Evolutionary conservation across 37 sponge, comb jelly and placozoan genomes (phyloP).

Genomic region (Ephydatia muelleri): DNA sequence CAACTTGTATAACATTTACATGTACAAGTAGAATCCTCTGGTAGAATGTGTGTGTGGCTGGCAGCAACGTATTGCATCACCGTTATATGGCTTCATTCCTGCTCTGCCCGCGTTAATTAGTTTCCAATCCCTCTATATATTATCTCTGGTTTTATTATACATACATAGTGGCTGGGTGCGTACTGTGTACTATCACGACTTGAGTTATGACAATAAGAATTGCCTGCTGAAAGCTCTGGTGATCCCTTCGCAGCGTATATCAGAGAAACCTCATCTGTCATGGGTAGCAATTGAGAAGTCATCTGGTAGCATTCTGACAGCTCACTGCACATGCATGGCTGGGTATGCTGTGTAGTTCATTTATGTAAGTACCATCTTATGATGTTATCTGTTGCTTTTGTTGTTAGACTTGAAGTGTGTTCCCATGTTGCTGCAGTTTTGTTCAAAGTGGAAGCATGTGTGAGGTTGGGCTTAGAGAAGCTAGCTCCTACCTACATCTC

Average conservation of each 20-base stretch:
- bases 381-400: no score
- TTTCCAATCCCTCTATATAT: no score
- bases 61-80: no score
- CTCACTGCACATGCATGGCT: conserved; percentile 27
- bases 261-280: not conserved
- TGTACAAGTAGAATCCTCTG: no score
- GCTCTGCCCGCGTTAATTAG: no score
- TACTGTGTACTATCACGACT: no score
- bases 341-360: not conserved
- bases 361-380: no score
- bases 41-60: no score
- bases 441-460: conserved; percentile 7
- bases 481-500: not conserved
- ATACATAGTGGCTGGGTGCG: no score
- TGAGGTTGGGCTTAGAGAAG: not conserved
- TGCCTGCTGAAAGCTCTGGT: not conserved
- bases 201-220: not conserved
- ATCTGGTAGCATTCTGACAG: conserved; percentile 2
- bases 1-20: no score
- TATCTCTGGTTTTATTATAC: no score
- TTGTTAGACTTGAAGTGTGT: not conserved
- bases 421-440: conserved; percentile 6
- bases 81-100: no score
- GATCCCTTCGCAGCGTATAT: not conserved
- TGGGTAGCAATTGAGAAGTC: conserved; percentile 6